Evolutionary conservation across 1,140 invertebrate species (phyloP), one percentile per base, ranked within the genome.

Genomic region (Neuroterus valhalla): DNA sequence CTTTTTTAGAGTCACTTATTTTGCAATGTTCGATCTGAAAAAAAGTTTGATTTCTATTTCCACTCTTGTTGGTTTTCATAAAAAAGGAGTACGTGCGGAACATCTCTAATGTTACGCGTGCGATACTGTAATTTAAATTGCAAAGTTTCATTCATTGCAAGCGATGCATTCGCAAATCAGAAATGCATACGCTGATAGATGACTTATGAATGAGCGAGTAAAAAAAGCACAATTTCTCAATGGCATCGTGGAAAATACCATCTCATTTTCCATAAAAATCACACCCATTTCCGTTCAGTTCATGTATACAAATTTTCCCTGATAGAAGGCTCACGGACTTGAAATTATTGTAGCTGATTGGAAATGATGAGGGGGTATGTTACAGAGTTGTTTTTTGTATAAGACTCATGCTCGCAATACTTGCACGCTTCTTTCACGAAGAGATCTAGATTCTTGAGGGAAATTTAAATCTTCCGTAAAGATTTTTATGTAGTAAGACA

Each of bases 81-180:
- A 5, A 50, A 50, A 50, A 50, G 19, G 48, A 19, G 45, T 46
- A 46, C 46, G 2, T 50, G 11, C 11, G 10, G 8, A 10, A 19
- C 48, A n/a, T 17, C 21, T 17, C 17, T 21, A n/a, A n/a, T 46
- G 21, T 19, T 17, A 50, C 48, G 48, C 15, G 66, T 15, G 3
- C 23, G 17, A 42, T 55, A 21, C 43, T n/a, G 42, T 31, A 26
- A 68, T 74, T 74, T 68, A 48, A 68, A 74, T 74, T 74, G 72
- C 31, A 74, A 69, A 74, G 66, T 44, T 44, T 55, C 48, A 69
- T 62, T 74, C 66, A 62, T 15, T 19, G 21, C 15, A 11, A 50
- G 45, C 68, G 42, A 12, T 44, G 38, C 38, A n/a, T 62, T 19
- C 6, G 62, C 43, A 72, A 66, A 26, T 31, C 17, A 15, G 21